Conservation (phyloP, 2,888 invertebrate species). For the Synergus gifuensis region DNA sequence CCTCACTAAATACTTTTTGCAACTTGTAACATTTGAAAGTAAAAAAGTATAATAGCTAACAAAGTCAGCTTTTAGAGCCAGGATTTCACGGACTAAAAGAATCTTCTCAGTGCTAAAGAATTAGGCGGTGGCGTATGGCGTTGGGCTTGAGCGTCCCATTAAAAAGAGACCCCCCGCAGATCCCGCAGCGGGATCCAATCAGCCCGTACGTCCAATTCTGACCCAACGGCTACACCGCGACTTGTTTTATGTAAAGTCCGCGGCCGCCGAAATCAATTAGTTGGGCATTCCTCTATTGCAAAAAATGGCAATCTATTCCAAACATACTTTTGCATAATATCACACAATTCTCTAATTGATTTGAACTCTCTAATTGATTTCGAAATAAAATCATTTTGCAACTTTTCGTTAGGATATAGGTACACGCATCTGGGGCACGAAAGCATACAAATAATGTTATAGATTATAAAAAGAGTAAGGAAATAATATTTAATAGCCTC, state of each 20-base stretch:
- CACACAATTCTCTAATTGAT: background rate
- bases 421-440: background rate
- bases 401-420: background rate
- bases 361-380: background rate
- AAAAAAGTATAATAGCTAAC: slow-evolving; percentile 12
- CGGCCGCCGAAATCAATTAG: slow-evolving; percentile 42
- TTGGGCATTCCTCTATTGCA: slow-evolving; percentile 20
- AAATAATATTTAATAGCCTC: background rate
- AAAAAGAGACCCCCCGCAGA: slow-evolving; percentile 69
- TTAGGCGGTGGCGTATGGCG: slow-evolving; percentile 57
- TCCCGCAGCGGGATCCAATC: slow-evolving; percentile 65
- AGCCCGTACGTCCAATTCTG: slow-evolving; percentile 62
- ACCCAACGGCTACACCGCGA: slow-evolving; percentile 57
- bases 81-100: slow-evolving; percentile 3
- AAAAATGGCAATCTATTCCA: background rate
- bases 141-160: slow-evolving; percentile 67
- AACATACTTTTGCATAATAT: slow-evolving; percentile 13
- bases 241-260: slow-evolving; percentile 70
- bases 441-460: background rate
- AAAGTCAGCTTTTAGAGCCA: slow-evolving; percentile 10
- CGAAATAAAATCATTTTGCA: background rate
- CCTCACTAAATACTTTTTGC: background rate
- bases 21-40: slow-evolving; percentile 19
- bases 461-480: background rate
- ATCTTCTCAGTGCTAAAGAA: background rate